Conservation (phyloP, 2,888 invertebrate genomes). For the Augochlorella aurata region DNA sequence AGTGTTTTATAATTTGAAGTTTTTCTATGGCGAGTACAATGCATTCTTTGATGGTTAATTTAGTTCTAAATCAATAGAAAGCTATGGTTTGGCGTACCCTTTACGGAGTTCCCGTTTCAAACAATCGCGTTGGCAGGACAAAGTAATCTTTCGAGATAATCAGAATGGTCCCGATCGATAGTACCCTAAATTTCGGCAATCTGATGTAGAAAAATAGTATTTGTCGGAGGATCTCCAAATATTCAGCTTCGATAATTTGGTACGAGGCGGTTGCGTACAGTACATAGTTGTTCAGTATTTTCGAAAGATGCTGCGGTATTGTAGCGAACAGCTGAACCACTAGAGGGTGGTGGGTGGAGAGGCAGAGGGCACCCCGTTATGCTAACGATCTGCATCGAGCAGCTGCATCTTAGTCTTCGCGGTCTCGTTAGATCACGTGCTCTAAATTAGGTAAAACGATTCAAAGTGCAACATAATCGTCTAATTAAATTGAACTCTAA, state of each 20-base stretch:
- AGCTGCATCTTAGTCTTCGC: background rate
- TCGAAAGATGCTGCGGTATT: background rate
- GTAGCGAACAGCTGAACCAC: background rate
- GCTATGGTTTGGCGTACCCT: background rate
- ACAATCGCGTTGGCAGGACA: background rate
- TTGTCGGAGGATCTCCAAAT: background rate
- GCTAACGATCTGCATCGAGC: background rate
- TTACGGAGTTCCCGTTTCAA: background rate
- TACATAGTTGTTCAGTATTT: background rate
- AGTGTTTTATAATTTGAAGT: background rate
- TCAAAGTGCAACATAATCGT: background rate
- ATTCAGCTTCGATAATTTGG: background rate
- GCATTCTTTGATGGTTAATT: background rate
- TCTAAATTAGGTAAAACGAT: background rate
- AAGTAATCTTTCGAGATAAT: slow-evolving; percentile 4
- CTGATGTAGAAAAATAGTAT: slow-evolving; percentile 44
- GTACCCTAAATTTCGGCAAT: slow-evolving; percentile 20
- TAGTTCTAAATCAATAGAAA: background rate
- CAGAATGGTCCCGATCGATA: slow-evolving; percentile 42
- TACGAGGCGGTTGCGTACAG: background rate
- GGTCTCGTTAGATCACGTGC: no score
- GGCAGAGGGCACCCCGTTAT: slow-evolving; percentile 11
- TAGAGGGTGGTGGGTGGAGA: slow-evolving; percentile 9
- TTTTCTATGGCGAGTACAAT: background rate
- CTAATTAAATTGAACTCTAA: background rate